These are phyloP conservation scores for Zhuqinia jingwanae DNA, from an alignment of 2,888 invertebrate species.

Conservation along the genomic window DNA sequence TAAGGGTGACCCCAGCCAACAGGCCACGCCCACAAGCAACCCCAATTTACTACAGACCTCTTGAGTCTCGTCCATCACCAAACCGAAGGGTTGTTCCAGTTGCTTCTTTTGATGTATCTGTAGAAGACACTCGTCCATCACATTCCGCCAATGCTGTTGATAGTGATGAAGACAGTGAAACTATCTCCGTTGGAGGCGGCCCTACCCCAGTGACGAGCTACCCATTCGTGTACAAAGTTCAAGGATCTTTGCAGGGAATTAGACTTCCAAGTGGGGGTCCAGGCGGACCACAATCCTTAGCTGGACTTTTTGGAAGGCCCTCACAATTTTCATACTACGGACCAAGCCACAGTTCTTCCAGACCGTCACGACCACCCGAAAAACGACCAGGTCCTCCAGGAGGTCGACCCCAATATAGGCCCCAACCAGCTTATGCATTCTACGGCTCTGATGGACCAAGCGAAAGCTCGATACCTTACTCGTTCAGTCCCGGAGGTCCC, in stretches of 20 bases:
- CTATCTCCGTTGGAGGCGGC: constrained; percentile 2
- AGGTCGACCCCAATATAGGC: too few species aligned
- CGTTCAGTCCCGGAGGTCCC: neutral
- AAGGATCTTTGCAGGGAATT: constrained; percentile 35
- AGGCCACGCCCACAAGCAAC: constrained; percentile 16
- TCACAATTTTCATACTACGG: neutral
- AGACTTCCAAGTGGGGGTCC: constrained; percentile 31
- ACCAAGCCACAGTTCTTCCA: too few species aligned
- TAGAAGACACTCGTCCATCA: constrained; percentile 64
- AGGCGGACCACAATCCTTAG: constrained; percentile 3
- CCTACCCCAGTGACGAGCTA: constrained; percentile 42
- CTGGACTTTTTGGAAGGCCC: constrained; percentile 1
- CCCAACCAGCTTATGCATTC: too few species aligned
- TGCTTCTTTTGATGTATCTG: constrained; percentile 61
- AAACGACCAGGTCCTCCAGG: too few species aligned
- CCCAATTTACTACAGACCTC: constrained; percentile 49
- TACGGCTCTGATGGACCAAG: too few species aligned
- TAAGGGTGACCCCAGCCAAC: constrained; percentile 52
- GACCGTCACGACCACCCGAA: constrained; percentile 26
- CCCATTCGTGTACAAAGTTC: constrained; percentile 66
- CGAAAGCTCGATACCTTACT: too few species aligned
- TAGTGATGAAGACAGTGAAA: constrained; percentile 56
- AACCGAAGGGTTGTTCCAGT: constrained; percentile 49
- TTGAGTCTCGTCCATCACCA: constrained; percentile 19
- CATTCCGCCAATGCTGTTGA: constrained; percentile 12